Evolutionary conservation across 1,140 invertebrate genomes (phyloP).

Genomic region (Drosophila nasuta): DNA sequence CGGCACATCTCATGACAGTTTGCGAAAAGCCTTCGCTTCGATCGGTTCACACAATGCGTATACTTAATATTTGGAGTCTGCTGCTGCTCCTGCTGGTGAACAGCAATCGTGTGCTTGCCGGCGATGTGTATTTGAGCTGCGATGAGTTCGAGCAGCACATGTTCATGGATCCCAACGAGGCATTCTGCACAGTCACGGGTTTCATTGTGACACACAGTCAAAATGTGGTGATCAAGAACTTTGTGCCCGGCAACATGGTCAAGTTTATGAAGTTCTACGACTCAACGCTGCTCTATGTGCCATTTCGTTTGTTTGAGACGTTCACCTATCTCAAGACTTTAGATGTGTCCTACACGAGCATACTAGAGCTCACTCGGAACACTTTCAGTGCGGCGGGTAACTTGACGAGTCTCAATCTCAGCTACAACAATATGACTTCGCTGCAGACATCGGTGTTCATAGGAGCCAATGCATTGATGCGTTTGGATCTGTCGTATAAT

Average conservation of each 20-base stretch:
- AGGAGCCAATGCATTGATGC: conserved; percentile 70
- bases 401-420: conserved; percentile 70
- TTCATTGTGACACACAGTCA: conserved; percentile 79
- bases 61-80: conserved; percentile 21
- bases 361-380: conserved; percentile 73
- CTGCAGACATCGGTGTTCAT: conserved; percentile 78
- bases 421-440: conserved; percentile 75
- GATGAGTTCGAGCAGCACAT: conserved; percentile 75
- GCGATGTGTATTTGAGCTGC: conserved; percentile 70
- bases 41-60: conserved; percentile 44
- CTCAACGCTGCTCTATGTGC: conserved; percentile 75
- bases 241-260: conserved; percentile 66
- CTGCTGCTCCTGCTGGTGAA: conserved; percentile 26
- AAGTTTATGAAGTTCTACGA: conserved; percentile 84
- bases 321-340: conserved; percentile 71
- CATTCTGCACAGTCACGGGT: conserved; percentile 78
- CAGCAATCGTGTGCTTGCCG: conserved; percentile 13
- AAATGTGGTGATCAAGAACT: conserved; percentile 70
- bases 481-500: conserved; percentile 76
- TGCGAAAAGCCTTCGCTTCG: conserved; percentile 30
- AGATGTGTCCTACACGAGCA: conserved; percentile 75
- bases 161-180: conserved; percentile 62
- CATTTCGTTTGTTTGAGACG: conserved; percentile 77
- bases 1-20: conserved; percentile 26
- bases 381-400: conserved; percentile 75